Percentiles rank a stretch among this genome's conserved stretches.
phyloP scores from a whole-genome alignment of 2,888 invertebrate species.

The Seira musarum region DNA sequence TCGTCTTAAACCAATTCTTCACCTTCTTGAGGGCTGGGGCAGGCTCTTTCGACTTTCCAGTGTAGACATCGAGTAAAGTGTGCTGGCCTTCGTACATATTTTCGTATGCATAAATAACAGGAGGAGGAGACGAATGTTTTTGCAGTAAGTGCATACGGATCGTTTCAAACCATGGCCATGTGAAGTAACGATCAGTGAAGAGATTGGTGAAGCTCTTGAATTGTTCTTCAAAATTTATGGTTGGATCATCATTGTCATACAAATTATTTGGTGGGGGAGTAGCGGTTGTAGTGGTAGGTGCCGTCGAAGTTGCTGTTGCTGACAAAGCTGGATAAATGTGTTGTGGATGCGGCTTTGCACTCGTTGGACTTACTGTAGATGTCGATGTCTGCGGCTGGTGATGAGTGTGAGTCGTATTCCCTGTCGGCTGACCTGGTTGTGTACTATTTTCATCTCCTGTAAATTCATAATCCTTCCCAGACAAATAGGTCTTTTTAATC shows the following conservation, averaged over 20 bases:
- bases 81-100: slow-evolving; percentile 74
- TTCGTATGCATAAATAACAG: slow-evolving; percentile 74
- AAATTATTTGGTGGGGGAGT: slow-evolving; percentile 16
- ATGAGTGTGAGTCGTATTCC: not conserved
- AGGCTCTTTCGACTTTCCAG: slow-evolving; percentile 70
- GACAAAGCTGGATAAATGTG: not conserved
- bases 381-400: not conserved
- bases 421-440: too few relatives aligned
- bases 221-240: slow-evolving; percentile 63
- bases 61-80: slow-evolving; percentile 73
- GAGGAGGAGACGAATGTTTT: slow-evolving; percentile 60
- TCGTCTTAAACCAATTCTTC: slow-evolving; percentile 65
- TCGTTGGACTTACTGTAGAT: not conserved
- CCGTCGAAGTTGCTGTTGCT: not conserved
- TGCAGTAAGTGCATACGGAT: slow-evolving; percentile 8
- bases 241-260: slow-evolving; percentile 44
- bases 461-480: slow-evolving; percentile 55
- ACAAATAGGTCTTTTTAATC: slow-evolving; percentile 57
- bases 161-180: slow-evolving; percentile 46
- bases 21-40: slow-evolving; percentile 59
- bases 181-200: slow-evolving; percentile 60
- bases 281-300: slow-evolving; percentile 17
- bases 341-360: not conserved
- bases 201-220: slow-evolving; percentile 59
- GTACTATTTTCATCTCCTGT: slow-evolving; percentile 7